A percentile compares a stretch with the other conserved stretches of the same genome.
phyloP scores from a whole-genome alignment of 2,797 vertebrate species.

The Brachyrhaphis roseni region DNA sequence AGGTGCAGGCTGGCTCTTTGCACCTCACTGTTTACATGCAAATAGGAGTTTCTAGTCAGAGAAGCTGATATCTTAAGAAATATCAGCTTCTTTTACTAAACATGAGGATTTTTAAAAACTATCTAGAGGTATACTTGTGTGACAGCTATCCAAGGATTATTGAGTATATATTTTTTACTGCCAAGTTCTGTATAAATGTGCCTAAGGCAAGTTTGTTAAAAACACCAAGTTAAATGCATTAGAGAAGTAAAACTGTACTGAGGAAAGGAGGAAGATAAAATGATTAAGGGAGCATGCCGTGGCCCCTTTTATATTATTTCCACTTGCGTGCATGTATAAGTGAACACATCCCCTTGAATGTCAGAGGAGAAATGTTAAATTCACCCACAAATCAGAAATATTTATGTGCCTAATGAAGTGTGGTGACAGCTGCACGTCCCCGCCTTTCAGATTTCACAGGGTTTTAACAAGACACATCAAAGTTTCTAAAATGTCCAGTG shows the following conservation, averaged over 20 bases:
- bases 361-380: slow-evolving; percentile 25
- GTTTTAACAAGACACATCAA: slow-evolving; percentile 71
- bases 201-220: background rate
- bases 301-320: slow-evolving; percentile 12
- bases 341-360: slow-evolving; percentile 16
- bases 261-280: background rate
- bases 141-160: too few relatives aligned
- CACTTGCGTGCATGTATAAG: slow-evolving; percentile 20
- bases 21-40: background rate
- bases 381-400: slow-evolving; percentile 45
- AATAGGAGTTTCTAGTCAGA: background rate
- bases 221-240: background rate
- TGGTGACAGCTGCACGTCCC: slow-evolving; percentile 43
- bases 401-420: slow-evolving; percentile 51
- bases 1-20: background rate
- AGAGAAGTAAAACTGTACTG: background rate
- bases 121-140: too few relatives aligned
- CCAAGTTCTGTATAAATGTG: background rate
- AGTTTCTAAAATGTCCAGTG: slow-evolving; percentile 50
- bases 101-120: too few relatives aligned
- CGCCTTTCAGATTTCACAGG: slow-evolving; percentile 35
- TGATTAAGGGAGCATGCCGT: background rate
- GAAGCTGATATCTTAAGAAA: background rate
- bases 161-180: background rate
- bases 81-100: background rate